Conservation (phyloP, 2,113 vertebrate species). For the Heptranchias perlo region DNA sequence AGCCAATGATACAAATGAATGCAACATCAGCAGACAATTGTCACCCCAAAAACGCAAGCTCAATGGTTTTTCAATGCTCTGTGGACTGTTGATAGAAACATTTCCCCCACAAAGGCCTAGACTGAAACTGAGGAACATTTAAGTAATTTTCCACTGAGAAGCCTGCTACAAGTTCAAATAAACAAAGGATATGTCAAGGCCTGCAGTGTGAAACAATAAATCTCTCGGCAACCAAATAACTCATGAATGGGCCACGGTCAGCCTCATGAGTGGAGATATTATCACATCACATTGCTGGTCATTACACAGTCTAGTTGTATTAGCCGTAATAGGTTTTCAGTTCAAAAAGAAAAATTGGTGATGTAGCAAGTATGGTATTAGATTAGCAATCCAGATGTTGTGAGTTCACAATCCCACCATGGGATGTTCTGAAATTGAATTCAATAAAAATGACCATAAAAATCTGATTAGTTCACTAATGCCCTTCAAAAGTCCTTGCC, state of each 20-base stretch:
- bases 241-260: not conserved
- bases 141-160: not conserved
- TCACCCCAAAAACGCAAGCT: not conserved
- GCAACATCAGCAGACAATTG: no score
- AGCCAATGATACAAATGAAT: not conserved
- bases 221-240: not conserved
- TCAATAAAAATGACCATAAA: not conserved
- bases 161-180: not conserved
- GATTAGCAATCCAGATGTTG: not conserved
- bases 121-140: not conserved
- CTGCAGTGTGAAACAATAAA: not conserved
- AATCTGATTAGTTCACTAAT: no score
- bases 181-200: not conserved
- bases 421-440: not conserved
- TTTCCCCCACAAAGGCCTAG: not conserved
- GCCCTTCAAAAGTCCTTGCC: no score
- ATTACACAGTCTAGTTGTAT: not conserved
- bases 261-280: not conserved
- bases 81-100: not conserved
- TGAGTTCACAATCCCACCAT: not conserved
- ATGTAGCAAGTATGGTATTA: no score
- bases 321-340: not conserved
- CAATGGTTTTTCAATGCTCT: not conserved
- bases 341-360: no score
- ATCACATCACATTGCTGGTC: not conserved